A percentile compares a stretch with the other conserved stretches of the same genome.
Conservation (phyloP, 2,888 invertebrate genomes). For the Lithosia quadra region DNA sequence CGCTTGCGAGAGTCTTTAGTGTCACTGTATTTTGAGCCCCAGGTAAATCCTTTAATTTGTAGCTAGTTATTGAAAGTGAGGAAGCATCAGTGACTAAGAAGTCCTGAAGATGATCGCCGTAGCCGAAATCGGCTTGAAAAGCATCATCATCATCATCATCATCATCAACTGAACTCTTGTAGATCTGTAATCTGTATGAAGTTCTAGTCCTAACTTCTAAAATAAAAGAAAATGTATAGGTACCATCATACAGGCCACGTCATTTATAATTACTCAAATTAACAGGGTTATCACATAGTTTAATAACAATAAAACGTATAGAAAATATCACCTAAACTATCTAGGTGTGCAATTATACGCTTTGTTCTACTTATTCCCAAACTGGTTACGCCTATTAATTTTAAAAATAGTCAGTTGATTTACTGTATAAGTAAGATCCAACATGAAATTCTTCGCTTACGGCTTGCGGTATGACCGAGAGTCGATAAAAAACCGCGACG, state of each 20-base stretch:
- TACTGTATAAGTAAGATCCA: slow-evolving; percentile 9
- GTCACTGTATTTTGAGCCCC: too few relatives aligned
- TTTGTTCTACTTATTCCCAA: neutral
- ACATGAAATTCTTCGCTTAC: slow-evolving; percentile 12
- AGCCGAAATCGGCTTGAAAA: too few relatives aligned
- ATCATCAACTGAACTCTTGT: too few relatives aligned
- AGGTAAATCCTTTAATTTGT: too few relatives aligned
- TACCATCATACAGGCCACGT: neutral
- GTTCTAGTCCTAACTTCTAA: too few relatives aligned
- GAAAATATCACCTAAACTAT: neutral
- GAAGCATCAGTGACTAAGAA: too few relatives aligned
- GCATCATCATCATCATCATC: too few relatives aligned
- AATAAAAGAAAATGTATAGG: too few relatives aligned
- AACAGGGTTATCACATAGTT: neutral
- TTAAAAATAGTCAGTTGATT: neutral
- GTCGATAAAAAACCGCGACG: slow-evolving; percentile 20
- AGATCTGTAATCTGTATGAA: too few relatives aligned
- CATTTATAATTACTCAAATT: neutral
- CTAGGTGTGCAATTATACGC: slow-evolving; percentile 3
- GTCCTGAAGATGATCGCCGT: too few relatives aligned
- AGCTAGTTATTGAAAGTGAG: too few relatives aligned
- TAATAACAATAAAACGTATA: neutral
- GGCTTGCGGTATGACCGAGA: slow-evolving; percentile 6
- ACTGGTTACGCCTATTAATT: slow-evolving; percentile 1
- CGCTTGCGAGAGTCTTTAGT: too few relatives aligned